These are phyloP conservation scores for Drosophila littoralis DNA, from an alignment of 1,140 invertebrate genomes.

Conservation along the genomic window DNA sequence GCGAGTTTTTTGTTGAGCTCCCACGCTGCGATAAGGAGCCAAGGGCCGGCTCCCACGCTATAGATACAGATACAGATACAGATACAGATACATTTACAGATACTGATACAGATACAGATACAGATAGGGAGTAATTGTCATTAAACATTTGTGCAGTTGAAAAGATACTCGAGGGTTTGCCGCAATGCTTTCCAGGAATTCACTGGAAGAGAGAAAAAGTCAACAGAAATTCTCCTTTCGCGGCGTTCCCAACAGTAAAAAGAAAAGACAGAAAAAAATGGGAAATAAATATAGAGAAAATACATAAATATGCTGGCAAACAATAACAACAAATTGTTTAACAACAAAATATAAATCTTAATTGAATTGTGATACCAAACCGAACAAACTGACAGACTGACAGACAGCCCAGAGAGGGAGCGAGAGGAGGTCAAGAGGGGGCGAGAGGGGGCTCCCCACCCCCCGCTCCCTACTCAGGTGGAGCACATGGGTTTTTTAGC, in stretches of 20 bases:
- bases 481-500: slow-evolving; percentile 45
- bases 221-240: slow-evolving; percentile 49
- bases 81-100: slow-evolving; percentile 1
- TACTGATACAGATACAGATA: slow-evolving; percentile 23
- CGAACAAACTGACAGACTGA: slow-evolving; percentile 41
- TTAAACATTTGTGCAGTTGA: slow-evolving; percentile 73
- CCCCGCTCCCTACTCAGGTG: slow-evolving; percentile 21
- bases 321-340: slow-evolving; percentile 73
- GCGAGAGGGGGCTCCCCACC: not conserved
- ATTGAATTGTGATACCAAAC: slow-evolving; percentile 78
- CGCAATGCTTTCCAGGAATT: slow-evolving; percentile 77
- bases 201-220: slow-evolving; percentile 58
- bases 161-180: slow-evolving; percentile 62
- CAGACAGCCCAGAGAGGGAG: no score
- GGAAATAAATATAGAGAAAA: slow-evolving; percentile 64
- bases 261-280: slow-evolving; percentile 40
- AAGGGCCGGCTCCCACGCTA: slow-evolving; percentile 60
- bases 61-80: slow-evolving; percentile 34
- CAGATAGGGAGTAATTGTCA: slow-evolving; percentile 59
- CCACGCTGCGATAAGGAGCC: slow-evolving; percentile 46
- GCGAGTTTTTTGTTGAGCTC: slow-evolving; percentile 23
- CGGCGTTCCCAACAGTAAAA: slow-evolving; percentile 47
- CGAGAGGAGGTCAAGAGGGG: no score
- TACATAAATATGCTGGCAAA: slow-evolving; percentile 53
- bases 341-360: slow-evolving; percentile 83